Base-by-base conservation (phyloP, 1,140 invertebrate species). In the Tetragonula clypearis region DNA sequence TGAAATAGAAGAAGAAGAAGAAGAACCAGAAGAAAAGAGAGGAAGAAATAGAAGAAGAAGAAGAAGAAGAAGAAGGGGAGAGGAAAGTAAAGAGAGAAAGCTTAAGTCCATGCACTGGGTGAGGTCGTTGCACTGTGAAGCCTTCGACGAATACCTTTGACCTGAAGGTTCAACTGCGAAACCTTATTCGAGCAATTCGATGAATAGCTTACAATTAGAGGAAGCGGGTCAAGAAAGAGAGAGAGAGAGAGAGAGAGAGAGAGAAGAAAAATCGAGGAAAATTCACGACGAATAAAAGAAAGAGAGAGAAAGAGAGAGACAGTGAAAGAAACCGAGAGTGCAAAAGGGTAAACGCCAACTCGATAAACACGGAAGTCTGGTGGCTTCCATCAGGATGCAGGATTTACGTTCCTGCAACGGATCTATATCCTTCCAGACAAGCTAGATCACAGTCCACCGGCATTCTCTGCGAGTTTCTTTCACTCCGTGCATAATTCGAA, bases 111-210 rank as follows among this genome's bases (percentile, higher is more conserved):
- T 56, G 23, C 73, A 17, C 6, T 19, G 26, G 26, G 35, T 19
- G 53, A 78, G 85, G 85, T 86, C 85, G 60, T 83, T 78, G 85
- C 75, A 79, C 81, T 58, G 35, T 41, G 81, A 78, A 84, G 85
- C 60, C 75, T 69, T 73, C 60, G 15, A 78, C 75, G 66, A 76
- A 83, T 84, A 73, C 84, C 69, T 77, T 55, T 56, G 73, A 82
- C 80, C 84, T 15, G 21, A 71, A 86, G 81, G 81, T 86, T 86
- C 72, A 84, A 86, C 81, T 79, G 74, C 85, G 84, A 86, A 86
- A 83, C 80, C 84, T 82, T 82, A 86, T 86, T 65, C 41, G 84
- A 85, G 78, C 84, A 80, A 75, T 85, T 85, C 84, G 84, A 66
- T 85, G 79, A 85, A 81, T 81, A 75, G 84, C 69, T 84, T 72